Conservation (phyloP, 2,888 invertebrate genomes). For the Hemaris fuciformis region DNA sequence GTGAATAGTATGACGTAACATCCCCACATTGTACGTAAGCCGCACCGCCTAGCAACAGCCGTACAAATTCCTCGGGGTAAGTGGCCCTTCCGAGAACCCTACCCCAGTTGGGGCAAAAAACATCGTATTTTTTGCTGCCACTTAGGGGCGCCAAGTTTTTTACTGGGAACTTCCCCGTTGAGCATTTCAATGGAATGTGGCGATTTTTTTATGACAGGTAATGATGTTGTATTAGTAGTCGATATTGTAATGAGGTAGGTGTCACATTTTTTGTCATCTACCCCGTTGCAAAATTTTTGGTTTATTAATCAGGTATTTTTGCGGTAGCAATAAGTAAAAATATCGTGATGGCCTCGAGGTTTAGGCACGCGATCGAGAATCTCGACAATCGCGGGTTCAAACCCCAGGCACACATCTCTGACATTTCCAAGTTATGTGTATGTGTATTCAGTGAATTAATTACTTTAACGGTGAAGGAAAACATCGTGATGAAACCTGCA, state of each 20-base stretch:
- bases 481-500: too few species aligned
- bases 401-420: too few species aligned
- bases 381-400: too few species aligned
- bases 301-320: too few species aligned
- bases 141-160: background rate
- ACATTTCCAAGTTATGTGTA: too few species aligned
- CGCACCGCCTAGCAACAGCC: background rate
- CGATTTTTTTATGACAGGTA: background rate
- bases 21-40: background rate
- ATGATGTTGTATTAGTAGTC: background rate
- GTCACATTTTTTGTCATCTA: too few species aligned
- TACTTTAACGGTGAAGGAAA: too few species aligned
- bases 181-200: background rate
- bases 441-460: too few species aligned
- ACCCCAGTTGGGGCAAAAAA: background rate
- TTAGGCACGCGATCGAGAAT: too few species aligned
- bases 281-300: too few species aligned
- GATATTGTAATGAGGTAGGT: background rate
- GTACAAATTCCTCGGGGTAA: background rate
- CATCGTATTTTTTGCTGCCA: background rate
- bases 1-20: background rate
- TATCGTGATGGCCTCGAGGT: too few species aligned
- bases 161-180: background rate
- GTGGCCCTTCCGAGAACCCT: background rate
- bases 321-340: too few species aligned